Base-by-base conservation (phyloP, 2,797 vertebrate species). In the Spondyliosoma cantharus region DNA sequence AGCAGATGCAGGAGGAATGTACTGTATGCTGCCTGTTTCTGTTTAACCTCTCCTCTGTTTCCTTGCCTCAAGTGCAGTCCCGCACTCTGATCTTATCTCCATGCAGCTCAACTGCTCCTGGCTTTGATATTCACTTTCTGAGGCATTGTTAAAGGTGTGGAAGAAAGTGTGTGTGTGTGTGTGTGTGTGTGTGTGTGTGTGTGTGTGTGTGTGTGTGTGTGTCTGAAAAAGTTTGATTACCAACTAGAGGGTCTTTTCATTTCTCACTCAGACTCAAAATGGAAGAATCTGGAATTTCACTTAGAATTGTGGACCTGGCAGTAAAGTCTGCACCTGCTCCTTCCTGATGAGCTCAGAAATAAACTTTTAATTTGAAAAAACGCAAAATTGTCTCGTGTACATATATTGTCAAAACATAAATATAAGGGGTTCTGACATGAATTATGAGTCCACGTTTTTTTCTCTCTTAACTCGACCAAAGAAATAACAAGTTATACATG, bases 281-380 rank as follows among this genome's bases (percentile, higher is more conserved):
- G 66, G 45, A 76, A 71, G 2, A 85, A 83, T 74, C 60, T 83
- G 80, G n/a, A 70, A 12, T 56, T 67, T 71, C 54, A 74, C 53
- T 67, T 67, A 71, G 48, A 70, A 63, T 46, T 20, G 8, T 43
- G 56, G 61, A 71, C 1, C 19, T 53, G n/a, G 29, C 61, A 15
- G 7, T 64, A 42, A 83, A 77, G 42, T 71, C 65, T 83, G 73
- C 87, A 90, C 88, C 86, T 90, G 88, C 69, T 81, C 62, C 61
- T 5, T 22, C 46, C 20, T n/a, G 43, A 25, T 64, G 58, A 24
- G 19, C n/a, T 45, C 32, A 80, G 48, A 70, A 61, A 71, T 56
- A 42, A 56, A 80, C 1, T 17, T 56, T 68, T 61, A 45, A 80
- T 15, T 13, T 56, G n/a, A 53, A 22, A 76, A 76, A 76, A 60